Percentiles rank a stretch among this genome's conserved stretches.
These are phyloP conservation scores for Neogobius melanostomus DNA, from an alignment of 2,113 vertebrate genomes.

Conservation along the genomic window DNA sequence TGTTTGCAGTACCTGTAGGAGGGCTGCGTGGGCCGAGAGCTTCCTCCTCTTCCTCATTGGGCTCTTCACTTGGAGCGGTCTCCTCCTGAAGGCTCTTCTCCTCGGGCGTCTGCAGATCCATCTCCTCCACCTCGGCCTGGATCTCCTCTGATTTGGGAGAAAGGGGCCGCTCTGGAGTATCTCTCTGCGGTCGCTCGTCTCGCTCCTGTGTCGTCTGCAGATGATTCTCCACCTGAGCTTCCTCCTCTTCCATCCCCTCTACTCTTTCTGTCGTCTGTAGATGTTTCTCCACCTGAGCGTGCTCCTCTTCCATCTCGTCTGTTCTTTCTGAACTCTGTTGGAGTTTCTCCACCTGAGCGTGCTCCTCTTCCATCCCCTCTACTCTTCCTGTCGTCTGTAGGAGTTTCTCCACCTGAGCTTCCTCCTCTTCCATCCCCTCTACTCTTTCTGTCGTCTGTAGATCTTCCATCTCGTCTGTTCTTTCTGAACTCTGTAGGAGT, in stretches of 20 bases:
- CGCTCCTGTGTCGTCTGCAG: not conserved
- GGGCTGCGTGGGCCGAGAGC: not conserved
- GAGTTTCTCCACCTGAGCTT: no score
- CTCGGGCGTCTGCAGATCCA: not conserved
- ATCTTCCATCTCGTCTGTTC: not conserved
- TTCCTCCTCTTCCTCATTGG: not conserved
- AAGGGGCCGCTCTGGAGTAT: not conserved
- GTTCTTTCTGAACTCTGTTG: no score
- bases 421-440: not conserved
- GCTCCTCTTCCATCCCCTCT: no score
- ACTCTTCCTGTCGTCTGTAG: no score
- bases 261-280: not conserved
- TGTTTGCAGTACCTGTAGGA: conserved; percentile 31
- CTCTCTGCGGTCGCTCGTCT: not conserved
- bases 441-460: no score
- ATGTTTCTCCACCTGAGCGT: no score
- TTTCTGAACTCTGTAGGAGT: not conserved
- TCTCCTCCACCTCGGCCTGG: not conserved
- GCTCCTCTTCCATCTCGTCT: not conserved
- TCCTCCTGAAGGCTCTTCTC: conserved; percentile 11
- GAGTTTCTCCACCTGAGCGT: not conserved
- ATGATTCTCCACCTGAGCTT: not conserved
- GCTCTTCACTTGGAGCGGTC: not conserved
- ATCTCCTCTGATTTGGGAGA: not conserved
- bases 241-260: not conserved